Evolutionary conservation across 92 coral and sea anemone species (phyloP), one percentile per base, ranked within the genome.

Genomic region (Zoanthus solanderi): DNA sequence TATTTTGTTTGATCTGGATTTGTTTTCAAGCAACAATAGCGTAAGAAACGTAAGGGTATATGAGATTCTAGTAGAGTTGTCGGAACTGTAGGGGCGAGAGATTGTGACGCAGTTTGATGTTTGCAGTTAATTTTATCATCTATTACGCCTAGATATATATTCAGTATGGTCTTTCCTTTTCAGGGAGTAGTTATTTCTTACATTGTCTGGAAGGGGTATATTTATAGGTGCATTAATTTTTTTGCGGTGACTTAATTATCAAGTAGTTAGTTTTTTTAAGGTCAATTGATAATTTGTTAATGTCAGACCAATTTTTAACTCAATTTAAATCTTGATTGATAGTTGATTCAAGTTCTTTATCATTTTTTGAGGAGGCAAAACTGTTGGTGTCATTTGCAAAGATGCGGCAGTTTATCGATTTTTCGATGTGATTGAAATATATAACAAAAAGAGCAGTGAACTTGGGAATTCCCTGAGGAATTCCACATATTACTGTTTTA

Each of bases 11-110:
- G 44, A 2, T 45, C 30, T 73, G 34, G 58, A 87, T 45, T 47
- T 5, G 0, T 23, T 42, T 18, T 31, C 84, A 79, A 18, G 84
- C 84, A 52, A 56, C 16, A 34, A 83, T 83, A 37, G 78, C 87
- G 57, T 83, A 83, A 42, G 87, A 83, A 30, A 83, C 15, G 75
- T 83, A 69, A 29, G 87, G 78, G 31, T 88, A 71, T 28, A 76
- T 75, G 37, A 73, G 66, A 30, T 46, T 71, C 8, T 47, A 47
- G 8, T 47, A 47, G 52, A 47, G 52, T 47, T 4, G 52, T 8
- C 52, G 52, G 52, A 72, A 63, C 29, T 72, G 88, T 15, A 48
- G 56, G 18, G 46, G n/a, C 30, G 80, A 85, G 29, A 72, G 65
- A 72, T 71, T 53, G 47, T 85, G 46, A 31, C 71, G 57, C n/a